phyloP scores from a whole-genome alignment of 2,888 invertebrate genomes.

The Hydrotaea cyrtoneurina region DNA sequence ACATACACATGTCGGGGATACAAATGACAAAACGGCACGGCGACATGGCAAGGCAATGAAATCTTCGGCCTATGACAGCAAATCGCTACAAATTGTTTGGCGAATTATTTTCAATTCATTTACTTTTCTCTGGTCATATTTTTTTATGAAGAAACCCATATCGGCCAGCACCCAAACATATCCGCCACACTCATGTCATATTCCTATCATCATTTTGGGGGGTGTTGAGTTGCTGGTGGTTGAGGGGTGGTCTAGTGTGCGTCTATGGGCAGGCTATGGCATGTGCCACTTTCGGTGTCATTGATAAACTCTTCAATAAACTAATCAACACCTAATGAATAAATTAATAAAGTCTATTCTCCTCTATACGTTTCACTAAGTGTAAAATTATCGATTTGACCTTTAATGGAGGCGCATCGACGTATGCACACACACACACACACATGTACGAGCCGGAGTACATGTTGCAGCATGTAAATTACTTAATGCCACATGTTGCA shows the following conservation, averaged over 20 bases:
- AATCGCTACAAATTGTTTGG: slow-evolving; percentile 77
- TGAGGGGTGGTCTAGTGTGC: too few relatives aligned
- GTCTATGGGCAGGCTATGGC: not conserved
- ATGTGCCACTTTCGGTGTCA: slow-evolving; percentile 2
- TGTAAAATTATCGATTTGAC: slow-evolving; percentile 67
- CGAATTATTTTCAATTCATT: slow-evolving; percentile 73
- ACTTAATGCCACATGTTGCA: slow-evolving; percentile 67
- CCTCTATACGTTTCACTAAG: slow-evolving; percentile 57
- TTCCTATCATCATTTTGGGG: not conserved
- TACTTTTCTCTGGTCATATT: not conserved
- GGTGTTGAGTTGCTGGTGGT: not conserved
- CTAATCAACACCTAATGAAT: slow-evolving; percentile 57
- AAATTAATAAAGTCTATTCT: slow-evolving; percentile 61
- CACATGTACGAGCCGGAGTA: not conserved
- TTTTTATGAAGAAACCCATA: not conserved
- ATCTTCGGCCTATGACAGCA: slow-evolving; percentile 35
- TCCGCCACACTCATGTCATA: not conserved
- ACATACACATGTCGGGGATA: slow-evolving; percentile 24
- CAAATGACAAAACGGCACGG: slow-evolving; percentile 1
- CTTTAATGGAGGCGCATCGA: slow-evolving; percentile 49
- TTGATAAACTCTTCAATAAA: slow-evolving; percentile 36
- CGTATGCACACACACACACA: slow-evolving; percentile 14
- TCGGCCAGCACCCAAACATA: not conserved
- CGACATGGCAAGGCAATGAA: slow-evolving; percentile 18
- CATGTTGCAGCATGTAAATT: slow-evolving; percentile 61